A percentile compares a stretch with the other conserved stretches of the same genome.
These are phyloP conservation scores for Amblyjoppa fuscipennis DNA, from an alignment of 2,888 invertebrate genomes.

Conservation along the genomic window DNA sequence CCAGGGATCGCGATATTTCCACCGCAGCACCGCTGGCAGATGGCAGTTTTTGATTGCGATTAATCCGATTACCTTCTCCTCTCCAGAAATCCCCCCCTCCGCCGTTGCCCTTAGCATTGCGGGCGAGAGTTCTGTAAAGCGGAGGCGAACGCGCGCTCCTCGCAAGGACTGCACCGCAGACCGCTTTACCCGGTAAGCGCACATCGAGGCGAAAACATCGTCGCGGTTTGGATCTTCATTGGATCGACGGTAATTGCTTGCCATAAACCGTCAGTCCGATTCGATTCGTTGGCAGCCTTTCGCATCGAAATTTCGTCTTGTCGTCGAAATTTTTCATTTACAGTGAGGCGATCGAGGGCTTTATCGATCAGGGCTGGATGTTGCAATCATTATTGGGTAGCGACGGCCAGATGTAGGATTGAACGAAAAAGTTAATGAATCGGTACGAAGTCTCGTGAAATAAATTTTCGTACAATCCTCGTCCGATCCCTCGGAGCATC, in stretches of 20 bases:
- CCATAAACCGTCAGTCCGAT: constrained; percentile 41
- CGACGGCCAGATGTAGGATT: neutral
- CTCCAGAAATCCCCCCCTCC: neutral
- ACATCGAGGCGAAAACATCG: constrained; percentile 48
- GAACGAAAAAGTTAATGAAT: neutral
- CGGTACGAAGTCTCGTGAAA: neutral
- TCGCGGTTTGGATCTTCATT: constrained; percentile 46
- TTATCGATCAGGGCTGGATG: neutral
- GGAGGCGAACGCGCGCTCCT: constrained; percentile 22
- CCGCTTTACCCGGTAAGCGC: constrained; percentile 29
- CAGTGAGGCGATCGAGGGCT: neutral
- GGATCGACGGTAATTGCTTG: constrained; percentile 50
- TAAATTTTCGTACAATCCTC: constrained; percentile 31
- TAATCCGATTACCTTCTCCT: constrained; percentile 79
- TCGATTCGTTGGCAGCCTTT: constrained; percentile 7
- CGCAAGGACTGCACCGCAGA: constrained; percentile 38
- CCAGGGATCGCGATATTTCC: constrained; percentile 47
- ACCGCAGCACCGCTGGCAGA: constrained; percentile 74
- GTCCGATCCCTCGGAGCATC: constrained; percentile 37
- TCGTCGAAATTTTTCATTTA: neutral
- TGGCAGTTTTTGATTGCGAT: constrained; percentile 80
- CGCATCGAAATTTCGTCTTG: neutral
- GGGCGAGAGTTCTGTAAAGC: neutral
- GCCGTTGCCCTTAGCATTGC: constrained; percentile 6
- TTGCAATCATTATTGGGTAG: neutral